These are phyloP conservation scores for Diploscapter pachys DNA, from an alignment of 1,140 invertebrate genomes.

Conservation along the genomic window DNA sequence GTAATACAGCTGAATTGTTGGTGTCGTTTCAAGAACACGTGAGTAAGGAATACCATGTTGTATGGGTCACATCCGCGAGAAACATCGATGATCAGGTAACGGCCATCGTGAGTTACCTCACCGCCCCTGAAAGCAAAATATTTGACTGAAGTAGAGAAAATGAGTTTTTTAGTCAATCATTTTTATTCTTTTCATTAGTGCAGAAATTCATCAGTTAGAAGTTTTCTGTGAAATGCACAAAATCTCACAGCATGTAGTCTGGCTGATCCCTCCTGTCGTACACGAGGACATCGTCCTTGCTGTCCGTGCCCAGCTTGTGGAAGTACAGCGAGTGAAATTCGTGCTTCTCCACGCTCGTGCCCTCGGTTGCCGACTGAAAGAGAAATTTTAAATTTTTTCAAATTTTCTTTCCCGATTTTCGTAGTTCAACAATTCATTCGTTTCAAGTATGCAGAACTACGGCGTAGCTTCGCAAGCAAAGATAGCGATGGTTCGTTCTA, in stretches of 20 bases:
- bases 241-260: constrained; percentile 80
- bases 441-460: no score
- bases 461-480: no score
- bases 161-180: neutral
- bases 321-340: constrained; percentile 90
- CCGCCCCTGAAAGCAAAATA: constrained; percentile 31
- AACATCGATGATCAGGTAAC: constrained; percentile 46
- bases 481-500: no score
- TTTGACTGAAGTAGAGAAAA: constrained; percentile 5
- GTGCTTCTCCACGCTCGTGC: constrained; percentile 81
- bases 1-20: constrained; percentile 43
- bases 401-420: no score
- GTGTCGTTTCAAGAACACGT: no score
- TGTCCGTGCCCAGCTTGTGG: constrained; percentile 79
- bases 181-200: no score
- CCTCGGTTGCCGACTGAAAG: constrained; percentile 75
- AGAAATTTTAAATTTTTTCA: neutral
- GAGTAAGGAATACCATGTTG: constrained; percentile 9
- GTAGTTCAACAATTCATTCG: no score
- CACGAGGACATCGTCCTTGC: constrained; percentile 81
- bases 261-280: constrained; percentile 88
- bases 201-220: no score
- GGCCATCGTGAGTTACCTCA: constrained; percentile 52
- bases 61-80: constrained; percentile 51
- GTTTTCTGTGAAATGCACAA: neutral